Evolutionary conservation across 2,797 vertebrate species (phyloP), one percentile per base, ranked within the genome.

Genomic region (Euthynnus affinis): DNA sequence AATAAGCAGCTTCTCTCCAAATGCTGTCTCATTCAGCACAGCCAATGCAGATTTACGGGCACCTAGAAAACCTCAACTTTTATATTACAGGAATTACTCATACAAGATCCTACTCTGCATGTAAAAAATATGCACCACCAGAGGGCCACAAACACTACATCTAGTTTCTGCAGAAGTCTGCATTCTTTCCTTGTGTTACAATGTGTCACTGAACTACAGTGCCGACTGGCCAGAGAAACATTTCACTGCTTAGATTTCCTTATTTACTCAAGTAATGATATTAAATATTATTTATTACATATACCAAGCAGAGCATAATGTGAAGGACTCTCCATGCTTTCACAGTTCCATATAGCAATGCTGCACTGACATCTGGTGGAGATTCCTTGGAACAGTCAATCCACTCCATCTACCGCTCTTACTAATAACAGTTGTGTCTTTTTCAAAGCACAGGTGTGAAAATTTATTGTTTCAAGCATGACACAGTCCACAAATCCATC

Each of bases 361-460:
- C 49, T 77, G 13, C 42, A 70, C 83, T 91, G 90, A 82, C 91
- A 89, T 76, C 91, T 87, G 37, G 78, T 86, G 91, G 90, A 79
- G 69, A 76, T 3, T 15, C 7, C 3, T 40, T 10, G 10, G 4
- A 44, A 44, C 20, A 49, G 13, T 42, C 15, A 61, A 9, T 53
- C 55, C 29, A 56, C 5, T 9, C 0, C 2, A 40, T n/a, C 7
- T 52, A 9, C 23, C 49, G 4, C 12, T 57, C 8, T 48, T n/a
- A 52, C 9, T 22, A 7, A 37, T 51, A 37, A 72, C 34, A 18
- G 34, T n/a, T 12, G 7, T 8, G 7, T 8, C 7, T 44, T 51
- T 42, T 51, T 5, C 48, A 51, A 6, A 22, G 10, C 3, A 60
- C 60, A 52, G 6, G 27, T 78, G 15, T 23, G 8, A 58, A 49